Percentiles rank a stretch among this genome's conserved stretches.
Evolutionary conservation across 2,113 vertebrate genomes (phyloP).

Genomic region (Uria lomvia): DNA sequence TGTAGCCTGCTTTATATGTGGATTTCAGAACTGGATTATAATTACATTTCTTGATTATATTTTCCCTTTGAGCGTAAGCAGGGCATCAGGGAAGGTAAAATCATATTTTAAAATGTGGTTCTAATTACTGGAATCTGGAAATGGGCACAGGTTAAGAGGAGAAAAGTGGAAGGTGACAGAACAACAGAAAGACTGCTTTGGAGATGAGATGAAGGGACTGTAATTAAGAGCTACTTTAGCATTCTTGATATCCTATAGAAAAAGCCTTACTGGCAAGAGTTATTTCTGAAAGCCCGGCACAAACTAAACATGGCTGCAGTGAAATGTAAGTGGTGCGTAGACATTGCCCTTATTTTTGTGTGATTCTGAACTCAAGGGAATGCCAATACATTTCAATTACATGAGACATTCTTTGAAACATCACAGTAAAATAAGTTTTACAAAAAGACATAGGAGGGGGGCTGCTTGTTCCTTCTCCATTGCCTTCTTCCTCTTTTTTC

Average conservation of each 20-base stretch:
- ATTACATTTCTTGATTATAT: background rate
- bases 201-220: background rate
- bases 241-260: background rate
- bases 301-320: background rate
- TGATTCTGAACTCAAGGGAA: background rate
- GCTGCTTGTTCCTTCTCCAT: background rate
- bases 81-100: background rate
- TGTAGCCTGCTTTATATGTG: background rate
- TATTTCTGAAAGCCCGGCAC: background rate
- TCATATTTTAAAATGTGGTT: background rate
- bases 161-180: background rate
- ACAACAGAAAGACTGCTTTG: background rate
- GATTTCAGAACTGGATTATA: background rate
- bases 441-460: background rate
- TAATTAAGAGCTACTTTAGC: background rate
- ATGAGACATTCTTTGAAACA: background rate
- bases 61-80: background rate
- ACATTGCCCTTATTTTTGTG: background rate
- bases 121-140: background rate
- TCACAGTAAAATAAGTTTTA: background rate
- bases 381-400: background rate
- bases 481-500: background rate
- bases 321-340: background rate
- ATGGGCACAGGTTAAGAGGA: background rate
- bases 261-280: background rate